Percentiles rank a stretch among this genome's conserved stretches.
Evolutionary conservation across 2,888 invertebrate species (phyloP).

Genomic region (Hipparchia sbordonii): DNA sequence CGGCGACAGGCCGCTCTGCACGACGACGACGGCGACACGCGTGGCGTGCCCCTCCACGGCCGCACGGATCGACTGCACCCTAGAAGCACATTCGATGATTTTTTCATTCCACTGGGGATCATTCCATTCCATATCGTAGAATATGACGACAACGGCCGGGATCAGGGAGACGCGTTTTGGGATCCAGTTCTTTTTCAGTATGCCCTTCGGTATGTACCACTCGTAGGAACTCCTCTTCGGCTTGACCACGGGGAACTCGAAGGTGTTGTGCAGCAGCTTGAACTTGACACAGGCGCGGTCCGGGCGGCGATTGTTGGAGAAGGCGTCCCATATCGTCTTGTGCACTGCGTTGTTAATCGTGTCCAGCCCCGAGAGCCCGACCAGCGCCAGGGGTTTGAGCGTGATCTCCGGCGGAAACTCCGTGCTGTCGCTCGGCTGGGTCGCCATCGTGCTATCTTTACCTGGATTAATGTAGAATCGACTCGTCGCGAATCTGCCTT

Average conservation of each 20-base stretch:
- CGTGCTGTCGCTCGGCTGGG: conserved; percentile 80
- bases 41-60: conserved; percentile 88
- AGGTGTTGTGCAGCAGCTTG: conserved; percentile 90
- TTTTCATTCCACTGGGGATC: conserved; percentile 97
- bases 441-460: conserved; percentile 69
- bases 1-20: conserved; percentile 92
- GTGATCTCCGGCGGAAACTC: conserved; percentile 93
- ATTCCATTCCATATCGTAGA: conserved; percentile 99
- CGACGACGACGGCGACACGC: conserved; percentile 93
- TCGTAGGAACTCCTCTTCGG: conserved; percentile 95
- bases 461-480: conserved; percentile 24
- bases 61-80: conserved; percentile 91
- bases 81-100: conserved; percentile 95
- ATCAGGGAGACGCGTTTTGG: conserved; percentile 94
- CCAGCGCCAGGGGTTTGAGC: conserved; percentile 91
- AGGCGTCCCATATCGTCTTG: conserved; percentile 96
- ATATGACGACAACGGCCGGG: conserved; percentile 96
- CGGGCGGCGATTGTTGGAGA: conserved; percentile 90
- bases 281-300: conserved; percentile 93
- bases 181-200: conserved; percentile 97
- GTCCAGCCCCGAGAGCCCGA: conserved; percentile 95
- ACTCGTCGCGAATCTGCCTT: conserved; percentile 4
- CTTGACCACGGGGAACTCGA: conserved; percentile 94
- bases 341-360: conserved; percentile 92
- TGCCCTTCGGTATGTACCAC: conserved; percentile 97